A percentile compares a stretch with the other conserved stretches of the same genome.
Evolutionary conservation across 2,797 vertebrate species (phyloP).

Genomic region (Anguilla marmorata): DNA sequence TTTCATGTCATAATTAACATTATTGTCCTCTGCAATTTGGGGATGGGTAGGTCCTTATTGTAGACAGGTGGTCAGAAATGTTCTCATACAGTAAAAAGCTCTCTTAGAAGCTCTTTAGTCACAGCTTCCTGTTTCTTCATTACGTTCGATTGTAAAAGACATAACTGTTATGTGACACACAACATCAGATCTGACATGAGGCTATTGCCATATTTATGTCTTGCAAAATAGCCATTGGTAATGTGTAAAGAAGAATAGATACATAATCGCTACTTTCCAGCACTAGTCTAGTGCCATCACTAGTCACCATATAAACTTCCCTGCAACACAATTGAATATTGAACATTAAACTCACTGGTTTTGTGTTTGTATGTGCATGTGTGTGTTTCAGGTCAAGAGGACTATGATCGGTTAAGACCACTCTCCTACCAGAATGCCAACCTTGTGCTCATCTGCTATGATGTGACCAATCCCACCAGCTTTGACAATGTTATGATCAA

Average conservation of each 20-base stretch:
- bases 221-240: not conserved
- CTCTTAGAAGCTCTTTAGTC: not conserved
- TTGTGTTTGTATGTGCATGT: not conserved
- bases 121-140: not conserved
- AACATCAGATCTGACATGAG: not conserved
- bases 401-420: conserved; percentile 91
- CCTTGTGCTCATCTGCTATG: conserved; percentile 89
- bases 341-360: not conserved
- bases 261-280: not conserved
- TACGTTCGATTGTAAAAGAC: not conserved
- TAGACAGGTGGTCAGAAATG: not conserved
- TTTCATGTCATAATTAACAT: not conserved
- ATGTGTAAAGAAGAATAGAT: not conserved
- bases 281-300: not conserved
- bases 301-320: not conserved
- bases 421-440: conserved; percentile 93
- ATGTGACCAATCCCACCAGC: conserved; percentile 94
- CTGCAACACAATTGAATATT: not conserved
- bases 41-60: not conserved
- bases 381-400: conserved; percentile 87
- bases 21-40: not conserved
- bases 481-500: conserved; percentile 92
- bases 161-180: not conserved
- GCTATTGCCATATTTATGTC: not conserved
- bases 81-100: not conserved